Conservation (phyloP, 2,888 invertebrate genomes). For the Acleris holmiana region DNA sequence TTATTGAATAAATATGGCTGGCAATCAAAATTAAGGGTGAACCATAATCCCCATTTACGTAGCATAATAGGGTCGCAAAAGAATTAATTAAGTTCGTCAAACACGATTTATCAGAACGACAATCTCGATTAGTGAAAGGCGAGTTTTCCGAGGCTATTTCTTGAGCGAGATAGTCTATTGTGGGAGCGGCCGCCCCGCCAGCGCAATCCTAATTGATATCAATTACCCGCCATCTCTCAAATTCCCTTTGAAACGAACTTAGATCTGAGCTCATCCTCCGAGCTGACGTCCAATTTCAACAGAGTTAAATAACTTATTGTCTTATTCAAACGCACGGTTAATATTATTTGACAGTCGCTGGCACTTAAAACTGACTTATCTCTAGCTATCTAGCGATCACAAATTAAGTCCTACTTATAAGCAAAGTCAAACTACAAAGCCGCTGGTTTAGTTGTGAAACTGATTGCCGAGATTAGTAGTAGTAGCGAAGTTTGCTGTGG, state of each 20-base stretch:
- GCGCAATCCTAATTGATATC: constrained; percentile 72
- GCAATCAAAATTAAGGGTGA: constrained; percentile 12
- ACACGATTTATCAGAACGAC: constrained; percentile 60
- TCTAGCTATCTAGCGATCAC: not conserved
- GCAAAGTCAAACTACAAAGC: not conserved
- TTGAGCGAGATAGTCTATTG: constrained; percentile 61
- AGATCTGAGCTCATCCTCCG: constrained; percentile 54
- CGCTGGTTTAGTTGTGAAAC: not conserved
- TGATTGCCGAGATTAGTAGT: not conserved
- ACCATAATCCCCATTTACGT: constrained; percentile 44
- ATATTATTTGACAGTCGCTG: constrained; percentile 21
- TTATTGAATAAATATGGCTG: constrained; percentile 12
- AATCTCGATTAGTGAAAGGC: constrained; percentile 55
- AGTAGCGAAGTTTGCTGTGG: constrained; percentile 3
- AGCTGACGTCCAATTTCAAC: constrained; percentile 49
- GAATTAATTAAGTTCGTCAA: constrained; percentile 48
- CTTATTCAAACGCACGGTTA: constrained; percentile 40
- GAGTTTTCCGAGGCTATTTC: constrained; percentile 56
- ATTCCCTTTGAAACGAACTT: constrained; percentile 61
- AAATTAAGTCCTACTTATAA: not conserved
- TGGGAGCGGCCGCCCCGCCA: constrained; percentile 54
- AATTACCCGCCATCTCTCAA: constrained; percentile 67
- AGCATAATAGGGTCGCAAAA: constrained; percentile 47
- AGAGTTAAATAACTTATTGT: constrained; percentile 51
- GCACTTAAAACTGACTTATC: not conserved